A percentile compares a stretch with the other conserved stretches of the same genome.
Evolutionary conservation across 2,888 invertebrate species (phyloP).

Genomic region (Mantis religiosa): DNA sequence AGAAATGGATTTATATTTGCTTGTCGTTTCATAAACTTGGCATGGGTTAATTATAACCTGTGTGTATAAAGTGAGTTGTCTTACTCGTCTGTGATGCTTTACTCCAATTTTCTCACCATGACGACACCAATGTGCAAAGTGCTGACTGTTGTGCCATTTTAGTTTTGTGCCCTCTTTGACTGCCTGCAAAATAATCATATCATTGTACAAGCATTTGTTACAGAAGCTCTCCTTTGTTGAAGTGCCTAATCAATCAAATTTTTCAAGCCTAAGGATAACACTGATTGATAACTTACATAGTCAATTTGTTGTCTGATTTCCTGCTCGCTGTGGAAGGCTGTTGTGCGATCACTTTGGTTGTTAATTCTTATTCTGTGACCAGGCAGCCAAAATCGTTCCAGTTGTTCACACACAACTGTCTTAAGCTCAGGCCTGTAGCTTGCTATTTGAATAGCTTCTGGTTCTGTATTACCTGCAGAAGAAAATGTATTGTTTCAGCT

Average conservation of each 20-base stretch:
- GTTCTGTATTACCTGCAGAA: constrained; percentile 8
- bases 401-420: constrained; percentile 39
- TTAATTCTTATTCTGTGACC: constrained; percentile 66
- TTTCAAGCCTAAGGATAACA: too few relatives aligned
- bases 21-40: too few relatives aligned
- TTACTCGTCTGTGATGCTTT: constrained; percentile 52
- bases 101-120: constrained; percentile 51
- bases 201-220: too few relatives aligned
- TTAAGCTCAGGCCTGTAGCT: constrained; percentile 26
- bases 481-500: too few relatives aligned
- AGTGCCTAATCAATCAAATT: too few relatives aligned
- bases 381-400: constrained; percentile 65
- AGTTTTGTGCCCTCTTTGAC: constrained; percentile 9
- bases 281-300: constrained; percentile 2
- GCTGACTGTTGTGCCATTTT: constrained; percentile 66
- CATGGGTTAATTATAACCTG: not conserved
- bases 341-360: constrained; percentile 68
- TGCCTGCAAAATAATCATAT: constrained; percentile 16
- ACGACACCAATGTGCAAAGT: constrained; percentile 66
- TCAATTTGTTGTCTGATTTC: constrained; percentile 58
- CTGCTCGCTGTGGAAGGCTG: constrained; percentile 62
- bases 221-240: too few relatives aligned
- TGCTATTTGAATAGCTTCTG: constrained; percentile 20
- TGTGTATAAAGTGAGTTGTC: not conserved
- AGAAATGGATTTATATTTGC: too few relatives aligned